phyloP scores from a whole-genome alignment of 2,888 invertebrate species.

The Ctena decussata region DNA sequence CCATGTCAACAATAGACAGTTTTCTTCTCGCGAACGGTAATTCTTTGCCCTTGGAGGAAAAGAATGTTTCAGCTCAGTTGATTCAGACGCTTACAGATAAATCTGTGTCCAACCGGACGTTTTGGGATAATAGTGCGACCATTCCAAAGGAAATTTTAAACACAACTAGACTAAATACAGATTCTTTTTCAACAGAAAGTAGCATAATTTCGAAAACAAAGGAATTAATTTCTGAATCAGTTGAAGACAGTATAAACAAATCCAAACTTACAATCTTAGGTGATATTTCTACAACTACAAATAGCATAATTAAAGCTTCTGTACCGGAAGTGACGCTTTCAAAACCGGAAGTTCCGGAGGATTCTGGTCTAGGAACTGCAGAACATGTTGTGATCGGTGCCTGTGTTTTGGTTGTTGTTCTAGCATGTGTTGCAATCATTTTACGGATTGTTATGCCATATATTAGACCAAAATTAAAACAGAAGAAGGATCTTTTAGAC shows the following conservation, averaged over 20 bases:
- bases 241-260: background rate
- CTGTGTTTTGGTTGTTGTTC: slow-evolving; percentile 29
- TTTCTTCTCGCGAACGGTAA: background rate
- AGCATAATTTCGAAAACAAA: background rate
- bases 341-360: slow-evolving; percentile 45
- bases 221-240: background rate
- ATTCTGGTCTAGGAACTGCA: slow-evolving; percentile 42
- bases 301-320: slow-evolving; percentile 9
- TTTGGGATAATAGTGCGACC: background rate
- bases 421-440: slow-evolving; percentile 45
- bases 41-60: background rate
- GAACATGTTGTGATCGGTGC: slow-evolving; percentile 60
- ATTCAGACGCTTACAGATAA: background rate
- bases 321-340: slow-evolving; percentile 51
- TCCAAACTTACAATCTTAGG: background rate
- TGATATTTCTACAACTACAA: slow-evolving; percentile 21
- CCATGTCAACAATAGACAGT: background rate
- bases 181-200: background rate
- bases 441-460: slow-evolving; percentile 37
- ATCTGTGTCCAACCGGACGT: background rate
- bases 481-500: background rate
- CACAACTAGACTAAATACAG: background rate
- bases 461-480: slow-evolving; percentile 6
- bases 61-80: background rate
- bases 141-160: background rate